These are phyloP conservation scores for Anisognathus igniventris DNA, from an alignment of 2,797 vertebrate genomes.

Conservation along the genomic window DNA sequence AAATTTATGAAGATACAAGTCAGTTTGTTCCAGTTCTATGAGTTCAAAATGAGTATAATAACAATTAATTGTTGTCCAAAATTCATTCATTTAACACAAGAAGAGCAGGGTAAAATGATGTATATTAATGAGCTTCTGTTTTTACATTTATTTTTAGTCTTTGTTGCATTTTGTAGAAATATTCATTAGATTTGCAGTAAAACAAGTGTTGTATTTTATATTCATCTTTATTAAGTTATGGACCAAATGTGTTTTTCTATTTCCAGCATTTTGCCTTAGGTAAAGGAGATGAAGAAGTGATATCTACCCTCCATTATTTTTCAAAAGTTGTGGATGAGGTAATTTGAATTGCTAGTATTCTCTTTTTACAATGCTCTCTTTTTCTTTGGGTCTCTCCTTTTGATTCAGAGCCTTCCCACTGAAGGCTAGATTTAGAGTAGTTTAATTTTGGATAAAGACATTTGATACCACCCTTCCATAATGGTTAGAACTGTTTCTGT, in stretches of 20 bases:
- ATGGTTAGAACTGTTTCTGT: not conserved
- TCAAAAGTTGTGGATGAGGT: slow-evolving; percentile 94
- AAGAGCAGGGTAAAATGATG: not conserved
- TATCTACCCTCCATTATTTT: slow-evolving; percentile 89
- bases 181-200: not conserved
- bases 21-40: not conserved
- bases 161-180: not conserved
- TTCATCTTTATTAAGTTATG: not conserved
- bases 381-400: not conserved
- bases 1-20: not conserved
- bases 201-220: not conserved
- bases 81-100: not conserved
- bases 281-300: slow-evolving; percentile 97
- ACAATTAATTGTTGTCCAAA: not conserved
- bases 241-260: slow-evolving; percentile 15
- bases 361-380: not conserved
- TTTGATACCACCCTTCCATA: not conserved
- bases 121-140: not conserved
- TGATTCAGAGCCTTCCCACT: not conserved
- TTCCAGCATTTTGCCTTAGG: slow-evolving; percentile 94
- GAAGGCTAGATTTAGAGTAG: not conserved
- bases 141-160: not conserved
- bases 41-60: not conserved
- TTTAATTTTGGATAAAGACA: not conserved
- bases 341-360: slow-evolving; percentile 29